phyloP scores from a whole-genome alignment of 2,888 invertebrate species.

The Eurytoma adleriae region DNA sequence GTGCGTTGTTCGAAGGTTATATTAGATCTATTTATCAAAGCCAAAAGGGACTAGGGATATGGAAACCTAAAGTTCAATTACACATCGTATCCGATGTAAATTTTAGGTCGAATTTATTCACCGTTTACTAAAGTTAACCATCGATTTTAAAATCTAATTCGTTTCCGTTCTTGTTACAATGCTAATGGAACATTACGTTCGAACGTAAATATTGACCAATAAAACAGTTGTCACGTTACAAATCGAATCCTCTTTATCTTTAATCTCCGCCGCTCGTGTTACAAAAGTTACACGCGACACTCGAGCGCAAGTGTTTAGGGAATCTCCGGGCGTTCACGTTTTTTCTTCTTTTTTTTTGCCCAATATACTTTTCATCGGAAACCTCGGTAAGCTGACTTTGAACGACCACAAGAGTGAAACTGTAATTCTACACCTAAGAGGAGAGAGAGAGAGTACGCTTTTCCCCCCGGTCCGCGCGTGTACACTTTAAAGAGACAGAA shows the following conservation, averaged over 20 bases:
- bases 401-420: constrained; percentile 20
- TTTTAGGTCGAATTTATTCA: no score
- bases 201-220: no score
- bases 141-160: no score
- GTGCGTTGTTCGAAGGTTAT: constrained; percentile 14
- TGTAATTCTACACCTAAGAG: constrained; percentile 32
- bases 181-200: no score
- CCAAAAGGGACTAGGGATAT: no score
- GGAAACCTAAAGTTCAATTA: no score
- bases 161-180: no score
- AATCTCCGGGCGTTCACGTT: no score
- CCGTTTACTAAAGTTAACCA: no score
- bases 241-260: no score
- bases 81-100: no score
- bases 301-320: constrained; percentile 2
- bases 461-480: not conserved
- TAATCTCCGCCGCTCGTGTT: not conserved
- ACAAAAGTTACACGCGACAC: not conserved
- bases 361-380: not conserved
- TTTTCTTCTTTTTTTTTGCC: constrained; percentile 5
- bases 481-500: constrained; percentile 22
- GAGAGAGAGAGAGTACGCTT: not conserved
- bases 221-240: no score
- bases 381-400: constrained; percentile 29
- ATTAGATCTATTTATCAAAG: not conserved